A percentile compares a stretch with the other conserved stretches of the same genome.
These are phyloP conservation scores for Myotis daubentonii DNA, from an alignment of 2,797 vertebrate genomes.

Conservation along the genomic window DNA sequence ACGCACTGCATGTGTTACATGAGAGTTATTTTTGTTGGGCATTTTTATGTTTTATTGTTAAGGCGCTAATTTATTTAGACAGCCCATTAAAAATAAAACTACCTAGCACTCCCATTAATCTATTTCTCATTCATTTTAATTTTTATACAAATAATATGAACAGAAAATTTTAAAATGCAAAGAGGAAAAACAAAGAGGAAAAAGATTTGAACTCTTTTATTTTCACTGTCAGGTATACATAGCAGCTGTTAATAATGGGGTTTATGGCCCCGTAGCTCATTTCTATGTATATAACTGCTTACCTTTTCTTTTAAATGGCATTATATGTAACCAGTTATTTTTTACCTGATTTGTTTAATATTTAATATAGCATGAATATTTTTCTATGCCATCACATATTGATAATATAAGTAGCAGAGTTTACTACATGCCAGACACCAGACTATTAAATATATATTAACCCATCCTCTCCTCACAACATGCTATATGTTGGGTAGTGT, in stretches of 20 bases:
- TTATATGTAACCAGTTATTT: neutral
- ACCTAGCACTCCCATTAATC: neutral
- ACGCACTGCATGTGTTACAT: neutral
- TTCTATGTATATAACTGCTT: neutral
- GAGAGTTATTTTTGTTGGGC: neutral
- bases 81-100: neutral
- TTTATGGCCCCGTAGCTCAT: neutral
- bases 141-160: constrained; percentile 18
- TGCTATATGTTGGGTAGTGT: neutral
- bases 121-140: neutral
- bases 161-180: neutral
- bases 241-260: neutral
- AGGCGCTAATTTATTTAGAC: neutral
- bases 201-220: neutral
- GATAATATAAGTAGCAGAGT: neutral
- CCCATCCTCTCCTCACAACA: neutral
- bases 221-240: neutral
- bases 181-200: neutral
- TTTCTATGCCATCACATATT: neutral
- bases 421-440: neutral
- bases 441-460: neutral
- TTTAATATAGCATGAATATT: neutral
- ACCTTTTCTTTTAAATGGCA: constrained; percentile 18
- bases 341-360: neutral
- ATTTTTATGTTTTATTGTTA: constrained; percentile 6